These are phyloP conservation scores for Rhinella marina DNA, from an alignment of 2,797 vertebrate species.

Conservation along the genomic window DNA sequence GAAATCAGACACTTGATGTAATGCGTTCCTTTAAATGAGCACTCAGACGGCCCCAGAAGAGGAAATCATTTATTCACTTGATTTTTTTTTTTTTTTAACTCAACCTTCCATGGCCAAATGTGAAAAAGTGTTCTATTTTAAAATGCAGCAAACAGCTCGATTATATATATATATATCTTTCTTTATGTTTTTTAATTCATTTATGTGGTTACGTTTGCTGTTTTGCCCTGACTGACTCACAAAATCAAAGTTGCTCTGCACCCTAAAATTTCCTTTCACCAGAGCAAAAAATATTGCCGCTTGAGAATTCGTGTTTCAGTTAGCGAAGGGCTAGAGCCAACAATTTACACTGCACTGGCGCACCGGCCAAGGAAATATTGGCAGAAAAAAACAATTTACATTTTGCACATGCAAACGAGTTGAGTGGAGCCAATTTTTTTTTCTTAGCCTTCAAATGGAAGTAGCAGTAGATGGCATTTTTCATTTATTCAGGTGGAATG, in stretches of 20 bases:
- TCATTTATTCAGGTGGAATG: neutral
- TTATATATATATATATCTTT: no score
- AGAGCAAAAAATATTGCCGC: constrained; percentile 15
- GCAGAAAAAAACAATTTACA: constrained; percentile 50
- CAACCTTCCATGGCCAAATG: constrained; percentile 27
- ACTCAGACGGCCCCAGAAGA: constrained; percentile 53
- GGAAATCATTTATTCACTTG: constrained; percentile 53
- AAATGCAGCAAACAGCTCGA: neutral
- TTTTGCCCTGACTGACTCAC: neutral
- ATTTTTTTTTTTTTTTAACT: constrained; percentile 24
- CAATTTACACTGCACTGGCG: constrained; percentile 6
- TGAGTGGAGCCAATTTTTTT: constrained; percentile 5
- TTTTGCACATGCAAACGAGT: constrained; percentile 22
- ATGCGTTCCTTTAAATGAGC: constrained; percentile 59
- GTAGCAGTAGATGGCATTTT: neutral
- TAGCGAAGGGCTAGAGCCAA: constrained; percentile 34
- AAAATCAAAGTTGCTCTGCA: constrained; percentile 15
- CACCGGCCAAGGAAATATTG: constrained; percentile 49
- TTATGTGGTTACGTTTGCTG: neutral
- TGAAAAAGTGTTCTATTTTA: constrained; percentile 37
- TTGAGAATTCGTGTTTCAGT: constrained; percentile 43
- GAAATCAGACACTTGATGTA: constrained; percentile 52
- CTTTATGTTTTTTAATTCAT: neutral
- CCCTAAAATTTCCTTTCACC: constrained; percentile 6
- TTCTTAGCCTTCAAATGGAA: constrained; percentile 6